A percentile compares a stretch with the other conserved stretches of the same genome.
phyloP scores from a whole-genome alignment of 2,888 invertebrate species.

The Drosophila melanosoma region DNA sequence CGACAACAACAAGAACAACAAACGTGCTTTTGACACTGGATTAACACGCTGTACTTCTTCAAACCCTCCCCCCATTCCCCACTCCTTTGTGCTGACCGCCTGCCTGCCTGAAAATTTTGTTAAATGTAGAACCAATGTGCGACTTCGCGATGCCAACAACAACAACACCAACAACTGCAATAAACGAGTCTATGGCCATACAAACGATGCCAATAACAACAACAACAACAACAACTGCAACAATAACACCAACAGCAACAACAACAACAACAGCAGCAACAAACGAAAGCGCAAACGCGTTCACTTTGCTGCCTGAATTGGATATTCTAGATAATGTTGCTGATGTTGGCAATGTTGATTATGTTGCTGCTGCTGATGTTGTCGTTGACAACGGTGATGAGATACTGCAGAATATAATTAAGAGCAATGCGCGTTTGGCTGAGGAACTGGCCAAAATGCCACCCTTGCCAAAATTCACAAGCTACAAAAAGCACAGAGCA shows the following conservation, averaged over 20 bases:
- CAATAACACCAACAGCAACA: not conserved
- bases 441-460: slow-evolving; percentile 81
- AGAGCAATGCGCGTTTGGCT: slow-evolving; percentile 79
- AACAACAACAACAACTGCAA: slow-evolving; percentile 26
- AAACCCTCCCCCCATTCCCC: slow-evolving; percentile 48
- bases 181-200: slow-evolving; percentile 50
- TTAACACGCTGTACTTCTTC: slow-evolving; percentile 82
- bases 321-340: slow-evolving; percentile 33
- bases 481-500: slow-evolving; percentile 49
- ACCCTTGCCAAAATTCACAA: slow-evolving; percentile 71
- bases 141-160: slow-evolving; percentile 48
- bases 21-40: slow-evolving; percentile 71
- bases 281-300: slow-evolving; percentile 78
- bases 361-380: slow-evolving; percentile 22
- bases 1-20: slow-evolving; percentile 40
- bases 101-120: slow-evolving; percentile 66
- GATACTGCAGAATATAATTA: slow-evolving; percentile 77
- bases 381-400: slow-evolving; percentile 64
- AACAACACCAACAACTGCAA: slow-evolving; percentile 27
- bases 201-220: slow-evolving; percentile 25
- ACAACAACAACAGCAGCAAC: slow-evolving; percentile 31
- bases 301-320: slow-evolving; percentile 74
- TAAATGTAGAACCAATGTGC: slow-evolving; percentile 56
- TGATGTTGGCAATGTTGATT: slow-evolving; percentile 27
- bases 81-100: slow-evolving; percentile 80